Evolutionary conservation across 2,797 vertebrate genomes (phyloP), one percentile per base, ranked within the genome.

Genomic region (Platalea minor): DNA sequence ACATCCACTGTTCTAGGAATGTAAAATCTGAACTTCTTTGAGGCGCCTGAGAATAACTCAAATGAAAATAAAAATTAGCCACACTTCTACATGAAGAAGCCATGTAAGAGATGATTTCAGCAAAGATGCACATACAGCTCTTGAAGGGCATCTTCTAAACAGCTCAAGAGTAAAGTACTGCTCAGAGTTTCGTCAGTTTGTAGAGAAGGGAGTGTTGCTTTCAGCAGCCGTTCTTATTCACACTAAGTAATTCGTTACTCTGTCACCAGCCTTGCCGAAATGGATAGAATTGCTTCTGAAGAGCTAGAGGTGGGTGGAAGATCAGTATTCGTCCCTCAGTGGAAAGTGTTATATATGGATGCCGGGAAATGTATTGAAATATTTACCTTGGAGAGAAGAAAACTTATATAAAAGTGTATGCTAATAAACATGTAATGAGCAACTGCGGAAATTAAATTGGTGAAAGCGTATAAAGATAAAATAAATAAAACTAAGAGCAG

Each of bases 21-120:
- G 37, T 72, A 93, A 89, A 91, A 82, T 57, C n/a, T 70, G 80
- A 95, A 60, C 53, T 79, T 78, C 73, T 24, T 75, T 53, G 70
- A 82, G 61, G 56, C 28, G n/a, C 45, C 68, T 91, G 60, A 92
- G 70, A 86, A 10, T 41, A 91, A 76, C 39, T 74, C n/a, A 53
- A n/a, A 48, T 61, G 43, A 69, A 90, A 87, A 85, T 41, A 94
- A 91, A 91, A 91, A 35, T n/a, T 70, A 89, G 67, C 70, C n/a
- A 10, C 26, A 1, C 11, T 85, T 87, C 33, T 80, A 10, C 39
- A 1, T 76, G 70, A 76, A 89, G 76, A 57, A 73, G 24, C 29
- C 59, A 31, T 1, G 1, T 73, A 70, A 59, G 68, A 89, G 46
- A 61, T 48, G 29, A 31, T 63, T 88, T 65, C 81, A 82, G 67